phyloP scores from a whole-genome alignment of 2,888 invertebrate species.

The Zelleria hepariella region DNA sequence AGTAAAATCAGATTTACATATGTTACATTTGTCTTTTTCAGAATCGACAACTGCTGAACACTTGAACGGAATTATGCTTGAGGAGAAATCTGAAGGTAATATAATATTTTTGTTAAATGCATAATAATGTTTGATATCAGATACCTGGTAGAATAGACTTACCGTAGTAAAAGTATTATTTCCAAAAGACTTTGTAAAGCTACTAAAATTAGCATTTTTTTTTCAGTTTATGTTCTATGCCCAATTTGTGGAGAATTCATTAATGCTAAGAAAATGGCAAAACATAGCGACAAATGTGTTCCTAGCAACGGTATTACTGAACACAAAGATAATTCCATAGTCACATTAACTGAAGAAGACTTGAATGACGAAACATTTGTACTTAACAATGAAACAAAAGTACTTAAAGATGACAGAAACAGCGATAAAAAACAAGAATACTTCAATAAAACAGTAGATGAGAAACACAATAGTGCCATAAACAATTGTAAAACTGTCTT shows the following conservation, averaged over 20 bases:
- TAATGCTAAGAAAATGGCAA: conserved; percentile 8
- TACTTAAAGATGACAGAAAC: conserved; percentile 10
- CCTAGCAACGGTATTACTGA: background rate
- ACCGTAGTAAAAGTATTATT: too few species aligned
- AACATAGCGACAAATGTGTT: conserved; percentile 15
- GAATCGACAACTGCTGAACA: background rate
- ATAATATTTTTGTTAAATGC: background rate
- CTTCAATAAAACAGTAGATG: background rate
- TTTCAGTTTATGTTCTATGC: conserved; percentile 18
- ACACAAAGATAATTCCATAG: background rate
- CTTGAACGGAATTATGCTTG: background rate
- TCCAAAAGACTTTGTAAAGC: too few species aligned
- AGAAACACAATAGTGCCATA: background rate
- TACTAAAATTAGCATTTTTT: background rate
- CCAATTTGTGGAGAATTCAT: conserved; percentile 15
- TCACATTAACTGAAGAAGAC: background rate
- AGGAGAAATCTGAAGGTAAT: background rate
- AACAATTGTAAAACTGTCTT: conserved; percentile 32
- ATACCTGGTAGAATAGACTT: background rate
- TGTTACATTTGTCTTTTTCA: background rate
- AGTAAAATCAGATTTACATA: background rate
- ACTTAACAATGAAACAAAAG: conserved; percentile 2
- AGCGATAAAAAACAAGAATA: background rate
- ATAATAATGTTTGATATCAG: background rate
- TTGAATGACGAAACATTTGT: background rate